Base-by-base conservation (phyloP, 2,797 vertebrate genomes). In the Astyanax mexicanus region DNA sequence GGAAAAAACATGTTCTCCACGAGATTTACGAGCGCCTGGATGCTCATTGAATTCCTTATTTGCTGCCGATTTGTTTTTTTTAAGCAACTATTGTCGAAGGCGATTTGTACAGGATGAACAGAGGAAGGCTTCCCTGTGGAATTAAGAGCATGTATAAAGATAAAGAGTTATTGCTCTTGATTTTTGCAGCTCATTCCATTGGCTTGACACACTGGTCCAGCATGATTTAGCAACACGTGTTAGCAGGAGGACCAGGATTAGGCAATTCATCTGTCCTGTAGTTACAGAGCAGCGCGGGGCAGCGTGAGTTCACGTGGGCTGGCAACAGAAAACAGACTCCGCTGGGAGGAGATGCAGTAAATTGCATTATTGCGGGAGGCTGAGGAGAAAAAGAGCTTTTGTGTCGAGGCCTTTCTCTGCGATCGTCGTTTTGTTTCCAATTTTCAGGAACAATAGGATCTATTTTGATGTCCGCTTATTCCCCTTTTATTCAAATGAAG, bases 251-350 rank as follows among this genome's bases (percentile, higher is more conserved):
- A 76, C 68, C 44, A 45, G 55, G 49, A 62, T 85, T 84, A 77
- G 64, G 79, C 76, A 81, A 85, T 78, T 64, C 21, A 57, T 84
- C 70, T 70, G 61, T 80, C 38, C 67, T 66, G 69, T 67, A 38
- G 60, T 83, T 83, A 73, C 66, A 80, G 68, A 81, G 49, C 62
- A 81, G 49, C 62, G 52, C 52, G 75, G 82, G 82, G 75, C 77
- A 84, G 77, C 49, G 27, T 27, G 72, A 83, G 83, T 86, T 89
- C 85, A 86, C 61, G 13, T 71, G 19, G 60, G 76, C 81, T 78
- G 79, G 70, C 78, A 86, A 82, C 80, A 80, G 79, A 82, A 85
- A 84, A 67, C 82, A 84, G 86, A 82, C 82, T 75, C 51, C 5
- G n/a, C n/a, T n/a, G n/a, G n/a, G 60, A 71, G 45, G 74, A 75